A percentile compares a stretch with the other conserved stretches of the same genome.
These are phyloP conservation scores for Antigone vipio DNA, from an alignment of 2,113 vertebrate species.

Conservation along the genomic window DNA sequence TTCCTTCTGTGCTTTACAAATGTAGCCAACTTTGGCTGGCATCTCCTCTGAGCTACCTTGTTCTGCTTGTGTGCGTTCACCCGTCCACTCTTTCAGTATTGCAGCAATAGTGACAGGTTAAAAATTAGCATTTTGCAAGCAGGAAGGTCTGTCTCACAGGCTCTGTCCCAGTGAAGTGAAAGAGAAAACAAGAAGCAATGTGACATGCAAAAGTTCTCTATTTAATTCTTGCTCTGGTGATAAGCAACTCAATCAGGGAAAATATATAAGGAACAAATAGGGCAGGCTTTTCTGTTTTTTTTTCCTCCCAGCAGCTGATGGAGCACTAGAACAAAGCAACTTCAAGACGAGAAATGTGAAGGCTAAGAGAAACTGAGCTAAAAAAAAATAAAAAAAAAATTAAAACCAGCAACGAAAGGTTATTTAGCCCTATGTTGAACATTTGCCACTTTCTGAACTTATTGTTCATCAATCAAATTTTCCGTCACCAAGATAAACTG, in stretches of 20 bases:
- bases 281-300: neutral
- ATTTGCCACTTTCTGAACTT: conserved; percentile 55
- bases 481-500: conserved; percentile 37
- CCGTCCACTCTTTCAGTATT: neutral
- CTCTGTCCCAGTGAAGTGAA: neutral
- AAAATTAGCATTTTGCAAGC: neutral
- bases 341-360: neutral
- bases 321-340: neutral
- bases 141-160: neutral
- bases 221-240: neutral
- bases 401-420: neutral
- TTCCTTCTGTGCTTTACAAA: neutral
- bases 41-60: neutral
- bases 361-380: neutral
- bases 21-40: neutral
- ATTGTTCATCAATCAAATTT: conserved; percentile 47
- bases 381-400: neutral
- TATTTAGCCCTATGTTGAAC: conserved; percentile 40
- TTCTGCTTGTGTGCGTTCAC: neutral
- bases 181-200: neutral
- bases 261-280: neutral
- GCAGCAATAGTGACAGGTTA: neutral
- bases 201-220: neutral
- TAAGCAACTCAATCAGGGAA: neutral
- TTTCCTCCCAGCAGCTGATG: neutral